phyloP scores from a whole-genome alignment of 2,797 vertebrate species.

The Micropoecilia bifurca region DNA sequence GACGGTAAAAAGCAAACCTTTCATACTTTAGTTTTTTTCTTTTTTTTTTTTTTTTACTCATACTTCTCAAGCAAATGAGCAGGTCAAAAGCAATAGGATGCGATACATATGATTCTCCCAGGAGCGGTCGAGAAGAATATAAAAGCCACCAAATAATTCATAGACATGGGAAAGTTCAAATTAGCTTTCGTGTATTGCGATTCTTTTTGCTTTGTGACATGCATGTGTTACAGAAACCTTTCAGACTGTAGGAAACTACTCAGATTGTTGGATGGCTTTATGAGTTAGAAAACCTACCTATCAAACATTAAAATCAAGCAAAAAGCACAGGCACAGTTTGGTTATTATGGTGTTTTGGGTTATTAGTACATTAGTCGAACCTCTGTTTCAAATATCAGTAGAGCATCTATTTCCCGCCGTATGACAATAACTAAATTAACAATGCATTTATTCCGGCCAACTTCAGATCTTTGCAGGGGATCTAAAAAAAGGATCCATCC shows the following conservation, averaged over 20 bases:
- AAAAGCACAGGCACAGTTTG: slow-evolving; percentile 1
- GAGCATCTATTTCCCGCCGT: slow-evolving; percentile 16
- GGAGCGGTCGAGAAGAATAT: slow-evolving; percentile 42
- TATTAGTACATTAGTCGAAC: background rate
- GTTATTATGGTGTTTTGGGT: background rate
- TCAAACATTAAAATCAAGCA: slow-evolving; percentile 13
- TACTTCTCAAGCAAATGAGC: slow-evolving; percentile 60
- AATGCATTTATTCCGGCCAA: slow-evolving; percentile 3
- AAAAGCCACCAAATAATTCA: slow-evolving; percentile 69
- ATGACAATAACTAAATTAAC: slow-evolving; percentile 45
- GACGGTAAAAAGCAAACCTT: slow-evolving; percentile 80
- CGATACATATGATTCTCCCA: slow-evolving; percentile 45
- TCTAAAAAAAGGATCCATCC: slow-evolving; percentile 31
- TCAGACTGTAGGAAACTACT: slow-evolving; percentile 43
- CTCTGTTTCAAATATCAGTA: background rate
- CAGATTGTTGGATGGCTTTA: background rate
- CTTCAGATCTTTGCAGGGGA: slow-evolving; percentile 38
- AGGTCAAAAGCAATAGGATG: slow-evolving; percentile 52
- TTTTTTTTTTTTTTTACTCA: slow-evolving; percentile 36
- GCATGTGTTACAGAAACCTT: slow-evolving; percentile 8
- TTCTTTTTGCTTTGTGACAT: slow-evolving; percentile 44
- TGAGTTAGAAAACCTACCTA: background rate
- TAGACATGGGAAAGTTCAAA: slow-evolving; percentile 59
- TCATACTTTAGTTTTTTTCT: slow-evolving; percentile 18
- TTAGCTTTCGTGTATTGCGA: slow-evolving; percentile 29